Base-by-base conservation (phyloP, 2,113 vertebrate species). In the Gymnarchus niloticus region DNA sequence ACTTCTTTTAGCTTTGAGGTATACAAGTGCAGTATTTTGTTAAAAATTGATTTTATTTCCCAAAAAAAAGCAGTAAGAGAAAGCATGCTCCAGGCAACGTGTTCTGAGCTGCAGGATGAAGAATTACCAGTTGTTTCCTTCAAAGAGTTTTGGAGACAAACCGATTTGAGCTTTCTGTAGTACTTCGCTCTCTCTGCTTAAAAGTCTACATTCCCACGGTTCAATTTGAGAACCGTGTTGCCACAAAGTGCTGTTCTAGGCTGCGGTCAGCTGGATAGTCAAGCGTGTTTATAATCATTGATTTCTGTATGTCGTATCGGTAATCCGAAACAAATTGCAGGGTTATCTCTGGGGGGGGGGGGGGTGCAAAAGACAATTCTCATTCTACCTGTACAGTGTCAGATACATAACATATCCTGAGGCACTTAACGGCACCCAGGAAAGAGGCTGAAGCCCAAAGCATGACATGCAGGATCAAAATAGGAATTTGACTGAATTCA, bases 21-120 rank as follows among this genome's bases (percentile, higher is more conserved):
- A 52, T 83, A 44, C 56, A 81, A 59, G 49, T 87, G 69, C 84
- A 85, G 33, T 28, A 17, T 56, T 84, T 82, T 85, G 83, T 87
- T 48, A 85, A 85, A 85, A 61, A 48, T 10, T 21, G 65, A 51
- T 88, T 87, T 86, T 76, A 56, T 56, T 10, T 1, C 51, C 23
- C 44, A 2, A 85, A 82, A 85, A 86, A 87, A 87, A 41, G 83
- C 3, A 57, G 33, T 25, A 54, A 86, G 84, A 14, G 85, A 84
- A 85, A 88, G 83, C 69, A 3, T 4, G 90, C 90, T 91, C 85
- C 61, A 56, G 90, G 90, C 89, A 86, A 87, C 49, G 59, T 89
- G 87, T 91, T 89, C 21, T 73, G 88, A 89, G 90, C 85, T 83
- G 19, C 1, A 52, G 89, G 89, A 91, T 89, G 87, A 91, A 91